These are phyloP conservation scores for Rhabdophis nuchalis DNA, from an alignment of 2,797 vertebrate genomes.

Conservation along the genomic window DNA sequence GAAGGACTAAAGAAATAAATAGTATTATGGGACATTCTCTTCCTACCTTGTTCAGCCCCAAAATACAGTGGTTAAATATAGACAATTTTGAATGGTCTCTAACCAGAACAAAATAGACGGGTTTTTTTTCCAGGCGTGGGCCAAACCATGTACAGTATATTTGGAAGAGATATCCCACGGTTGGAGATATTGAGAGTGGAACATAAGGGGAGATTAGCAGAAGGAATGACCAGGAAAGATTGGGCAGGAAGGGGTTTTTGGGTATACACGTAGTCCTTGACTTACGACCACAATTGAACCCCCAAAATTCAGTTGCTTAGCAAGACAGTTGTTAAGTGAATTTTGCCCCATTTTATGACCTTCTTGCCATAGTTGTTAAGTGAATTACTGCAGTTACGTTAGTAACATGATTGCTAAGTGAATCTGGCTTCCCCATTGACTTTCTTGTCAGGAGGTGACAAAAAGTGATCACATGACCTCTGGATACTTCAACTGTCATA, in stretches of 20 bases:
- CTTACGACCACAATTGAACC: not conserved
- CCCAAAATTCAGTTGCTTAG: not conserved
- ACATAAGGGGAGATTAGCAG: not conserved
- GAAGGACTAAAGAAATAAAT: not conserved
- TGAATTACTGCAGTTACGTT: not conserved
- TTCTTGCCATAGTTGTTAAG: not conserved
- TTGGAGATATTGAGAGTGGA: not conserved
- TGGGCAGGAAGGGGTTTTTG: not conserved
- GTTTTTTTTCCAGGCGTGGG: not conserved
- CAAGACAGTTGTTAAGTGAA: not conserved
- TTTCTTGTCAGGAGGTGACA: no score
- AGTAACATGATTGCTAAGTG: not conserved
- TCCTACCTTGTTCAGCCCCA: not conserved
- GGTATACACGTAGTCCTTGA: not conserved
- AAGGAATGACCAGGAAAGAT: not conserved
- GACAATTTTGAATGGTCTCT: not conserved
- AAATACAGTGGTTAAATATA: not conserved
- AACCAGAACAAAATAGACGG: not conserved
- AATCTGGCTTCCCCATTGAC: not conserved
- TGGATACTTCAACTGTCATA: not conserved
- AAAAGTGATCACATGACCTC: not conserved
- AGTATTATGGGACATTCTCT: not conserved
- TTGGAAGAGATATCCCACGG: not conserved
- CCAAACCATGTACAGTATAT: not conserved
- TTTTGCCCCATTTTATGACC: not conserved